These are phyloP conservation scores for Petrocephalus schoutedeni DNA, from an alignment of 2,797 vertebrate species.

Conservation along the genomic window DNA sequence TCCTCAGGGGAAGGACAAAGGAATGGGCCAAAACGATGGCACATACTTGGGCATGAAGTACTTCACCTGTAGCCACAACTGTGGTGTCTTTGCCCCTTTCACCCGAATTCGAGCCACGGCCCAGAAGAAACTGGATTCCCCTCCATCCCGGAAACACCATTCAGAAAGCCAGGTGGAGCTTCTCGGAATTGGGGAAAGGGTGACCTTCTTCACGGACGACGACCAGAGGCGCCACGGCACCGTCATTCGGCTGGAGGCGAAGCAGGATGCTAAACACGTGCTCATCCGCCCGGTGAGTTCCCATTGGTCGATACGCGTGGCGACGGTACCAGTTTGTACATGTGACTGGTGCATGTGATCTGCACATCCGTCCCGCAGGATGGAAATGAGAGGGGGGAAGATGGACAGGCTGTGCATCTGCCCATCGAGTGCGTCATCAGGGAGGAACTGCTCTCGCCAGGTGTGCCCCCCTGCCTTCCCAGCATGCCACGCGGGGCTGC, in stretches of 20 bases:
- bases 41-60: accelerated
- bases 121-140: constrained; percentile 25
- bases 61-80: constrained; percentile 59
- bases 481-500: not conserved
- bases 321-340: not conserved
- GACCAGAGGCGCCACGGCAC: constrained; percentile 55
- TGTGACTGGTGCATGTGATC: not conserved
- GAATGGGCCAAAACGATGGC: constrained; percentile 54
- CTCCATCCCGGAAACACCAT: not conserved
- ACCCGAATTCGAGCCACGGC: constrained; percentile 46
- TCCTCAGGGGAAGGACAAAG: constrained; percentile 43
- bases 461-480: constrained; percentile 38
- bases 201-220: constrained; percentile 53
- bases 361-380: constrained; percentile 52
- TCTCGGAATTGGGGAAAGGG: constrained; percentile 59
- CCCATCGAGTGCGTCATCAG: constrained; percentile 59
- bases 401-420: constrained; percentile 49
- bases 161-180: not conserved
- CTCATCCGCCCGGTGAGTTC: constrained; percentile 56
- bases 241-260: constrained; percentile 51
- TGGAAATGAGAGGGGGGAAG: constrained; percentile 52
- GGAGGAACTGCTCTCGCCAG: constrained; percentile 55
- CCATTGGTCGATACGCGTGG: not conserved
- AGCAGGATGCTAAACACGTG: constrained; percentile 26
- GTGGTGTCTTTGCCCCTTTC: constrained; percentile 65